Evolutionary conservation across 1,140 invertebrate species (phyloP).

Genomic region (Muscidifurax raptorellus): DNA sequence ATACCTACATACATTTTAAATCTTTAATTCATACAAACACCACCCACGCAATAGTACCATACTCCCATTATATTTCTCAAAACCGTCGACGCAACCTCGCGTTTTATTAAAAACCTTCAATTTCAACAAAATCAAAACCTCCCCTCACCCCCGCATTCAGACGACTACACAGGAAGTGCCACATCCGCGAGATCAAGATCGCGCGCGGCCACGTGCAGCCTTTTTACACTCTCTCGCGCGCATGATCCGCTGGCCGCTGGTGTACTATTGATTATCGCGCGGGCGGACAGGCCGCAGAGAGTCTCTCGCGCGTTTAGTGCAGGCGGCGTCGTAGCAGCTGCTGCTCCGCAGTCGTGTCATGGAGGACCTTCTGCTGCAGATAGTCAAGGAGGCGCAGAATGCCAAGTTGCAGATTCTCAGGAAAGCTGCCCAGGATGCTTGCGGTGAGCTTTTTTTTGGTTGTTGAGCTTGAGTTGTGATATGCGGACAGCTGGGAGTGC

Average conservation of each 20-base stretch:
- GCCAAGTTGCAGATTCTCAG: slow-evolving; percentile 83
- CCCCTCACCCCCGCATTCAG: no score
- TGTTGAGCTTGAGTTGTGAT: neutral
- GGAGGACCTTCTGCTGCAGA: slow-evolving; percentile 89
- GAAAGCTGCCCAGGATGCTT: slow-evolving; percentile 87
- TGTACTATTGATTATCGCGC: slow-evolving; percentile 36
- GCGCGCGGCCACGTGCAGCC: neutral
- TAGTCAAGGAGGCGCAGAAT: slow-evolving; percentile 85
- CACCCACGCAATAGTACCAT: no score
- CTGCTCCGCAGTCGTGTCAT: slow-evolving; percentile 73
- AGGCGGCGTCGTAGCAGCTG: neutral
- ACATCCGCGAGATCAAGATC: neutral
- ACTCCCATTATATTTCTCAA: no score
- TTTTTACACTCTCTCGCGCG: neutral
- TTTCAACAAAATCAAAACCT: no score
- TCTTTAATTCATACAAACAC: no score
- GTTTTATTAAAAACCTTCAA: no score
- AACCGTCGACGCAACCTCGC: no score
- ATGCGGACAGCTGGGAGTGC: neutral
- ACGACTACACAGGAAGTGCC: no score
- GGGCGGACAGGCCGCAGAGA: neutral
- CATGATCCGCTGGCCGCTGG: slow-evolving; percentile 5
- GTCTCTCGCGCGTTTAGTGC: no score
- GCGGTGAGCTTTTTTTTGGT: slow-evolving; percentile 77
- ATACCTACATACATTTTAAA: no score